Evolutionary conservation across 2,113 vertebrate genomes (phyloP).

Genomic region (Camelus bactrianus): DNA sequence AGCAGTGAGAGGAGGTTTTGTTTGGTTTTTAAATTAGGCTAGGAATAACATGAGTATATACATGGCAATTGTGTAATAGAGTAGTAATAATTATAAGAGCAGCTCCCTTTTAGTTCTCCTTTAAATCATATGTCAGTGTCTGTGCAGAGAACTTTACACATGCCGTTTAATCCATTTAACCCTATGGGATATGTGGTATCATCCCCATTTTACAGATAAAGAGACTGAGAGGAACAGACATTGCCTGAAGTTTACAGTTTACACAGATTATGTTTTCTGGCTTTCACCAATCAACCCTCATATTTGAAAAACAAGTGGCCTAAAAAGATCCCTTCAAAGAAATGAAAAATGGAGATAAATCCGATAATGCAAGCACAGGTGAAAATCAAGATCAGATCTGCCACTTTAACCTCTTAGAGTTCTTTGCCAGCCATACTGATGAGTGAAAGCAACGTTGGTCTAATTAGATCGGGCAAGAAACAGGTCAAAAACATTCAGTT

Average conservation of each 20-base stretch:
- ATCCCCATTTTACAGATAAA: conserved; percentile 33
- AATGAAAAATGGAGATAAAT: conserved; percentile 26
- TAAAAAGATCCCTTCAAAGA: conserved; percentile 59
- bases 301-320: conserved; percentile 33
- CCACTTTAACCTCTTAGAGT: conserved; percentile 17
- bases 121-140: neutral
- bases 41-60: neutral
- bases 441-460: conserved; percentile 26
- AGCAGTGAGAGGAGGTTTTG: neutral
- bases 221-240: neutral
- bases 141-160: neutral
- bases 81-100: neutral
- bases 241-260: neutral
- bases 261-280: neutral
- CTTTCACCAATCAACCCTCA: conserved; percentile 42
- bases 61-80: neutral
- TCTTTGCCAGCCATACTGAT: neutral
- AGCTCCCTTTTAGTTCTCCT: conserved; percentile 5
- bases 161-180: neutral
- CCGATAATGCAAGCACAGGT: conserved; percentile 5
- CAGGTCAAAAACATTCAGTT: conserved; percentile 45
- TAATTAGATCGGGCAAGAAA: conserved; percentile 53
- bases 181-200: neutral
- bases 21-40: neutral
- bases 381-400: conserved; percentile 53